Percentiles rank a stretch among this genome's conserved stretches.
phyloP scores from a whole-genome alignment of 2,888 invertebrate species.

The Acleris holmiana region DNA sequence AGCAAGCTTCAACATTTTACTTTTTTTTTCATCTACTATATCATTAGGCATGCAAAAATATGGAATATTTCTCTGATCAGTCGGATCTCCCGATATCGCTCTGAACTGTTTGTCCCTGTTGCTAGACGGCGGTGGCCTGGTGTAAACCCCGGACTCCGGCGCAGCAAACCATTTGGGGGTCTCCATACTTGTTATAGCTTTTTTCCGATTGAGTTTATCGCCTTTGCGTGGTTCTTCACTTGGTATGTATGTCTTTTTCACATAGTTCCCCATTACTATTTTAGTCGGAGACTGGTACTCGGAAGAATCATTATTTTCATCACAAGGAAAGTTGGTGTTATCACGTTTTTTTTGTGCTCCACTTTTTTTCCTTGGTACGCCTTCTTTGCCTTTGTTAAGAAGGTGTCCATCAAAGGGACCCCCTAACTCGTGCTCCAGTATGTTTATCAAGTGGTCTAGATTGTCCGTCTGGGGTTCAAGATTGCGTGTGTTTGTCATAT shows the following conservation, averaged over 20 bases:
- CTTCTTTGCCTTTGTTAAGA: slow-evolving; percentile 26
- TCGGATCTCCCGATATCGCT: slow-evolving; percentile 26
- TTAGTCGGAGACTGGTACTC: slow-evolving; percentile 51
- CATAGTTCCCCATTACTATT: slow-evolving; percentile 54
- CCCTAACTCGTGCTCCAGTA: slow-evolving; percentile 71
- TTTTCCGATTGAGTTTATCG: slow-evolving; percentile 59
- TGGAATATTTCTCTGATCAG: slow-evolving; percentile 34
- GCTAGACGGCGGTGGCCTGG: slow-evolving; percentile 31
- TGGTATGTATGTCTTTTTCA: slow-evolving; percentile 54
- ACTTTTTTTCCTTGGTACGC: slow-evolving; percentile 39
- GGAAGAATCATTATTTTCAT: slow-evolving; percentile 43
- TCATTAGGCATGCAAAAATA: slow-evolving; percentile 51
- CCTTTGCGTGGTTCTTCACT: slow-evolving; percentile 52
- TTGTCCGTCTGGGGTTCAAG: slow-evolving; percentile 58
- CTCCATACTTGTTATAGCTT: slow-evolving; percentile 56
- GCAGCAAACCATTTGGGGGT: slow-evolving; percentile 50
- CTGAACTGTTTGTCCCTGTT: background rate
- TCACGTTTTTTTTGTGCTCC: slow-evolving; percentile 45
- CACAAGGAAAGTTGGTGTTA: slow-evolving; percentile 44
- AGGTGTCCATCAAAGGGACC: slow-evolving; percentile 50
- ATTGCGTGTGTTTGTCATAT: slow-evolving; percentile 49
- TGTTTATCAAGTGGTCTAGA: slow-evolving; percentile 69
- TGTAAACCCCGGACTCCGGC: slow-evolving; percentile 43
- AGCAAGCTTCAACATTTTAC: slow-evolving; percentile 73
- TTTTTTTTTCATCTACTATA: slow-evolving; percentile 61